Base-by-base conservation (phyloP, 2,797 vertebrate genomes). In the Iguana delicatissima region DNA sequence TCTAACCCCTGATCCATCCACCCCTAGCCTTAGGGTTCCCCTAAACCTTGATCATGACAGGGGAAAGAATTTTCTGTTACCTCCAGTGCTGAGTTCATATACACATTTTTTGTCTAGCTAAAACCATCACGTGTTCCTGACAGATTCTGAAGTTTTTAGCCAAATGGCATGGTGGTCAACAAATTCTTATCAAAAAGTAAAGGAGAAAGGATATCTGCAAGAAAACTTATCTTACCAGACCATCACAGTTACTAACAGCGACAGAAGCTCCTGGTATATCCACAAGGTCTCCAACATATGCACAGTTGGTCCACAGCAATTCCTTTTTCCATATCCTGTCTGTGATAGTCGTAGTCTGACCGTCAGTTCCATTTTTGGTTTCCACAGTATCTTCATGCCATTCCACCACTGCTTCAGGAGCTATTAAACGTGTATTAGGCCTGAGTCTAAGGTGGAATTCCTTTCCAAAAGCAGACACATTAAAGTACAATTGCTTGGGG, bases 241-340 rank as follows among this genome's bases (percentile, higher is more conserved):
- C 99, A 50, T 99, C 99, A 80, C 99, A 99, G 97, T 99, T 99
- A 98, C 98, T 99, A 95, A 99, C 98, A 93, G 99, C 99, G 93
- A 99, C 99, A 0, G 98, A 98, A 35, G 98, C 98, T 92, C 98
- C 98, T 0, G 99, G 98, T 74, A 99, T 94, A 91, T 99, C 98
- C 0, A 98, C 98, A 96, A 99, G 98, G 97, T 99, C 99, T 89
- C 99, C 99, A n/a, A 98, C 97, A 1, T 99, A 99, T 67, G 98
- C 98, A 93, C 99, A 99, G 97, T 98, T 98, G 2, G 98, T 98
- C 96, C 98, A 98, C 4, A 99, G 97, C 73, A 98, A 97, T 94
- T 99, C 98, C 0, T 97, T 98, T 64, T 95, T 98, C 97, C 98
- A 97, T 35, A 97, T 96, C 38, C 95, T 96, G 93, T 98, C 97